Evolutionary conservation across 2,797 vertebrate species (phyloP).

Genomic region (Pantherophis vulpinus): DNA sequence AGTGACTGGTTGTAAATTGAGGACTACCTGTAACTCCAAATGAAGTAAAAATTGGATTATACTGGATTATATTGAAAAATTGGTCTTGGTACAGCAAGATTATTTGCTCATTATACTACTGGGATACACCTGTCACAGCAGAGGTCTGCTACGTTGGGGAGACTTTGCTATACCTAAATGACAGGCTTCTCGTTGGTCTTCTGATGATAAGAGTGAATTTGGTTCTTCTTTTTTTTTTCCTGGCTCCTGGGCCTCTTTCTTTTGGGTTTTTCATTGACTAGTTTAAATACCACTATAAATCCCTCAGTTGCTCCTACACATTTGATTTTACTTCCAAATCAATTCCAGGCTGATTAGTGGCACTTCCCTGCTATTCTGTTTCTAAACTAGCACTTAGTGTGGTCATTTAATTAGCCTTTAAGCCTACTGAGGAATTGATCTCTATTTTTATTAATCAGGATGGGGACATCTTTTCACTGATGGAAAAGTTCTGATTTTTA

Average conservation of each 20-base stretch:
- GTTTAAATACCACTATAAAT: neutral
- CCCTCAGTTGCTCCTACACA: neutral
- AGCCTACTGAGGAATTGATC: neutral
- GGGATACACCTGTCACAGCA: neutral
- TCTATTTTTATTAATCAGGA: neutral
- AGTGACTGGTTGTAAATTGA: neutral
- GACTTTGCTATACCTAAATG: neutral
- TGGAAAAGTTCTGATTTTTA: neutral
- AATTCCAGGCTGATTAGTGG: neutral
- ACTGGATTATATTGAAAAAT: no score
- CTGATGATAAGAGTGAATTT: neutral
- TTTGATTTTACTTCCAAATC: neutral
- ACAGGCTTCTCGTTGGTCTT: neutral
- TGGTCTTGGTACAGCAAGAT: neutral
- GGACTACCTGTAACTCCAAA: neutral
- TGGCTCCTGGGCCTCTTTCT: neutral
- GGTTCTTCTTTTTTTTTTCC: fast-evolving
- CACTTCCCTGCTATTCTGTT: neutral
- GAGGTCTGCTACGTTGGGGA: neutral
- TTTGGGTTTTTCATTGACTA: neutral
- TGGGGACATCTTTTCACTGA: neutral
- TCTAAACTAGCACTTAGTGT: neutral
- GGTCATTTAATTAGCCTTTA: neutral
- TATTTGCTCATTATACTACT: neutral
- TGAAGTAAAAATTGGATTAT: neutral